phyloP scores from a whole-genome alignment of 2,888 invertebrate genomes.

The Enoplolaimus lenunculus region DNA sequence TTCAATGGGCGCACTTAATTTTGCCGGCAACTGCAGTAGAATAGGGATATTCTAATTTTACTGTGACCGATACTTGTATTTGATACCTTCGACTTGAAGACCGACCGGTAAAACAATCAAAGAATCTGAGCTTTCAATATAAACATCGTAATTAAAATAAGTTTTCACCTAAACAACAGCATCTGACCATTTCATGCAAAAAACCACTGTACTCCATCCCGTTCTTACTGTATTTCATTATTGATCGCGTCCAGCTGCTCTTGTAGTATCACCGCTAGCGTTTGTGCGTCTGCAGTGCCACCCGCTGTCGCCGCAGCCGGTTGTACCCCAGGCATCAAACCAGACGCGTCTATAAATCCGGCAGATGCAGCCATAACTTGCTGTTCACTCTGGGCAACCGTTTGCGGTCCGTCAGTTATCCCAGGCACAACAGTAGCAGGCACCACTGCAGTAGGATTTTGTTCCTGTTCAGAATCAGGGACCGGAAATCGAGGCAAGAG shows the following conservation, averaged over 20 bases:
- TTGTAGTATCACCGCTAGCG: constrained; percentile 92
- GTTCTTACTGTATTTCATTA: constrained; percentile 76
- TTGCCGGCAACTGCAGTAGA: too few relatives aligned
- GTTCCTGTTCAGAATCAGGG: background rate
- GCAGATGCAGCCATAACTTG: background rate
- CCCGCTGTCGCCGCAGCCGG: constrained; percentile 31
- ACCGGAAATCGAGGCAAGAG: background rate
- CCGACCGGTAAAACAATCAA: too few relatives aligned
- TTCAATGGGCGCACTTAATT: too few relatives aligned
- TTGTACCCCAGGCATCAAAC: background rate
- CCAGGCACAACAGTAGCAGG: background rate
- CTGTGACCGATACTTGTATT: too few relatives aligned
- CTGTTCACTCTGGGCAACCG: background rate
- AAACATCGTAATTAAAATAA: too few relatives aligned
- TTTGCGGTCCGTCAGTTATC: background rate
- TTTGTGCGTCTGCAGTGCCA: constrained; percentile 72
- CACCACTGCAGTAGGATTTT: background rate
- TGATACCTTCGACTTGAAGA: too few relatives aligned
- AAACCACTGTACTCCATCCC: too few relatives aligned
- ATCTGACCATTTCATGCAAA: too few relatives aligned
- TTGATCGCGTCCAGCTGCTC: constrained; percentile 99
- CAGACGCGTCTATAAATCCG: background rate
- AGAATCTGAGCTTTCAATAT: too few relatives aligned
- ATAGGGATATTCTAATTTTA: too few relatives aligned
- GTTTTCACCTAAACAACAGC: too few relatives aligned